Conservation (phyloP, 2,113 vertebrate species). For the Otis tarda region DNA sequence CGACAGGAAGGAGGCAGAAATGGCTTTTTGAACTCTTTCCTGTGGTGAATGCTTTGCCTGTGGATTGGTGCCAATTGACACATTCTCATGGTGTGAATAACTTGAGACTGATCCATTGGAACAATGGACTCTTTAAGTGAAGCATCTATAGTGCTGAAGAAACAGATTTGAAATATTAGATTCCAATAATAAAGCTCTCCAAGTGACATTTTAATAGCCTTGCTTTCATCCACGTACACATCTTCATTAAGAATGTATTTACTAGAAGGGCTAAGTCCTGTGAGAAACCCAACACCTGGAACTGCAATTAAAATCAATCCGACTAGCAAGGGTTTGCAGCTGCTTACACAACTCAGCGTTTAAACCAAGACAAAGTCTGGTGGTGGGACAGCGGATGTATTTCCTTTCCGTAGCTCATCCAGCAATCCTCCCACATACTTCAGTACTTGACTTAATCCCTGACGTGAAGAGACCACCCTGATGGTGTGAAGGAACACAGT, state of each 20-base stretch:
- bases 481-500: not conserved
- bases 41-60: not conserved
- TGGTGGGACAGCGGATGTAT: not conserved
- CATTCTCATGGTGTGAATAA: not conserved
- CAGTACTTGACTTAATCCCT: not conserved
- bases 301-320: not conserved
- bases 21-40: not conserved
- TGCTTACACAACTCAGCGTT: not conserved
- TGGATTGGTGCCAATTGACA: not conserved
- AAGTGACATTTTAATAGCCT: not conserved
- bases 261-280: not conserved
- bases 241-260: not conserved
- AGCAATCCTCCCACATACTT: not conserved
- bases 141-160: not conserved
- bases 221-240: not conserved
- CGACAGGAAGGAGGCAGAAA: not conserved
- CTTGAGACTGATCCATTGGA: not conserved
- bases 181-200: not conserved
- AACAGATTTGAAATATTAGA: not conserved
- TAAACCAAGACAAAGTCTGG: slow-evolving; percentile 15
- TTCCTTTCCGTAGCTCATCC: not conserved
- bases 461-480: not conserved
- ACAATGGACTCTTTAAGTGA: not conserved
- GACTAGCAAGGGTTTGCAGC: not conserved
- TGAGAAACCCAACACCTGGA: not conserved